A percentile compares a stretch with the other conserved stretches of the same genome.
Conservation (phyloP, 2,113 vertebrate species). For the Gasterosteus nipponicus region DNA sequence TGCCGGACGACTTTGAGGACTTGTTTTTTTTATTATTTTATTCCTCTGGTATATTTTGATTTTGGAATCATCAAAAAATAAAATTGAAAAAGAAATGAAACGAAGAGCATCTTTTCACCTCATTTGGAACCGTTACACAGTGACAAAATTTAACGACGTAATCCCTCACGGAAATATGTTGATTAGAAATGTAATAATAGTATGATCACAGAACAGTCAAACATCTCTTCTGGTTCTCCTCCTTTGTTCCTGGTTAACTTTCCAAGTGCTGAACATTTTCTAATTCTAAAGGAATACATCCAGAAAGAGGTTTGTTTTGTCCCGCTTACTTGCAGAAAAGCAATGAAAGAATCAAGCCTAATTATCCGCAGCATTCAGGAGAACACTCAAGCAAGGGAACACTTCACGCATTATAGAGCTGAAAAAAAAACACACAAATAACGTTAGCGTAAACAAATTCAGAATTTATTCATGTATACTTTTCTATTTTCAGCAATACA, state of each 20-base stretch:
- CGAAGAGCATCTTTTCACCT: neutral
- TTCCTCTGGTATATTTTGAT: neutral
- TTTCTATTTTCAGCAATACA: constrained; percentile 28
- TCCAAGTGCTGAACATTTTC: neutral
- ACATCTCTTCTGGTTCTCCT: too few species aligned
- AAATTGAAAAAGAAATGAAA: too few species aligned
- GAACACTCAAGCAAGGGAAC: neutral
- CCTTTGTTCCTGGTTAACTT: neutral
- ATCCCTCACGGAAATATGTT: neutral
- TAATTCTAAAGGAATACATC: neutral
- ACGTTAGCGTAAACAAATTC: constrained; percentile 19
- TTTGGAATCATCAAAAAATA: neutral
- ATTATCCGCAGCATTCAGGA: constrained; percentile 29
- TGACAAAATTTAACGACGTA: constrained; percentile 26
- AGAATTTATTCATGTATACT: constrained; percentile 19
- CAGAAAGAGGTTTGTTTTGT: neutral
- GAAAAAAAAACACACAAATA: constrained; percentile 11
- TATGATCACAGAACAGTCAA: neutral
- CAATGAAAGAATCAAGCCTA: neutral
- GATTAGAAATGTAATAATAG: neutral
- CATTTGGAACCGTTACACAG: constrained; percentile 19
- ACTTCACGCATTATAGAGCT: neutral
- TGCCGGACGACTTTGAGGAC: neutral
- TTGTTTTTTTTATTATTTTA: neutral
- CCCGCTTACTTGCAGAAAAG: neutral